Percentiles rank a stretch among this genome's conserved stretches.
Conservation (phyloP, 2,888 invertebrate species). For the Coenonympha arcania region DNA sequence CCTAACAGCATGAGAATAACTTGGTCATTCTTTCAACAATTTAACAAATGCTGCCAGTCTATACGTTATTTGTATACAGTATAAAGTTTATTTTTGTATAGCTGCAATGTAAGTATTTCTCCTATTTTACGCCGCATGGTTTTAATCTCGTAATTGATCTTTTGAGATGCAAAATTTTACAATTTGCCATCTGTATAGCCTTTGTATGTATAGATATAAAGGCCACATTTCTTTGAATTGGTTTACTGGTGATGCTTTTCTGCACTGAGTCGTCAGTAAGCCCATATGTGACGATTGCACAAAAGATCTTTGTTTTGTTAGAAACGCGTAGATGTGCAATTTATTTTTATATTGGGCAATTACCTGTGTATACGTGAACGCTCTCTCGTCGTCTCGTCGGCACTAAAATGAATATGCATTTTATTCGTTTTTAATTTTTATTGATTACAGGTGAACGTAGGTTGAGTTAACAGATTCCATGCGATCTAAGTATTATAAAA, state of each 20-base stretch:
- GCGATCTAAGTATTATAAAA: no score
- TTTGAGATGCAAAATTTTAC: constrained; percentile 5
- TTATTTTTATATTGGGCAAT: constrained; percentile 10
- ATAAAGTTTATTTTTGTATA: constrained; percentile 5
- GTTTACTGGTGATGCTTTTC: background rate
- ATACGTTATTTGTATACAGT: background rate
- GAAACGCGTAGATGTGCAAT: constrained; percentile 9
- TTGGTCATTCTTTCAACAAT: background rate
- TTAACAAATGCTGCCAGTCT: background rate
- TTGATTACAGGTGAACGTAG: no score
- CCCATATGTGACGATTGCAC: constrained; percentile 45
- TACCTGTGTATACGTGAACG: background rate
- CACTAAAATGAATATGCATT: background rate
- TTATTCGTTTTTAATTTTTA: no score
- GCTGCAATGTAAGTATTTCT: background rate
- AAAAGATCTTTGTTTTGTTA: constrained; percentile 42
- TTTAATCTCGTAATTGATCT: constrained; percentile 16
- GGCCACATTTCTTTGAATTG: background rate
- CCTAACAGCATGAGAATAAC: background rate
- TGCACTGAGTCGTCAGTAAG: constrained; percentile 39
- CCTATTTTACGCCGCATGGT: constrained; percentile 8
- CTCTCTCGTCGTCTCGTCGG: background rate
- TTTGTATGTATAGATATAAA: background rate
- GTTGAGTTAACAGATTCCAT: no score
- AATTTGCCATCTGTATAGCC: background rate